Evolutionary conservation across 2,888 invertebrate species (phyloP), one percentile per base, ranked within the genome.

Genomic region (Neocrepidodera transversa): DNA sequence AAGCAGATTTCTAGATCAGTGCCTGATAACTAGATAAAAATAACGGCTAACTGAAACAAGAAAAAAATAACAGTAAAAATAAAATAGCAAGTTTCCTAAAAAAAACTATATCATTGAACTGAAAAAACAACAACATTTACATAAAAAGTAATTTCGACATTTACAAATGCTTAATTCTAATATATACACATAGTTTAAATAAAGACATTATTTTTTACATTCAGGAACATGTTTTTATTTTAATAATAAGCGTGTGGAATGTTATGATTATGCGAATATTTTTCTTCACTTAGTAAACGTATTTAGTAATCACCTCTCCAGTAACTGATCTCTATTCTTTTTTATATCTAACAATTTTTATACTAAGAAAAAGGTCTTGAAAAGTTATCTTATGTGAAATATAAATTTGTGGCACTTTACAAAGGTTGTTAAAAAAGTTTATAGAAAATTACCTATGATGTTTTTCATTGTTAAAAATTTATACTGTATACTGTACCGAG

Each of bases 211-310:
- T 70, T 70, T 69, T 45, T 67, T 74, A 76, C 75, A 75, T 70
- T 74, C 70, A 77, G 78, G 74, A 77, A 78, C 76, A 77, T 75
- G 72, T 74, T 70, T 74, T n/a, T n/a, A n/a, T 70, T 65, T 72
- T 72, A 70, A 64, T 74, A 75, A 72, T 75, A 75, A 73, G 72
- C 69, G 72, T 65, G 65, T 77, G 77, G 74, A 77, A 76, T 73
- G 76, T 74, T 65, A 64, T 57, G 59, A 60, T 61, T 60, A 49
- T 60, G 56, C 60, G 48, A 60, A 47, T 32, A 26, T 60, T 55
- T 48, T 42, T 60, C 8, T 50, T 26, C 11, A 51, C 16, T 50
- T 43, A 18, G 16, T 45, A 45, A 54, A 54, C 26, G 45, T 42
- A 60, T 43, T 30, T 28, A 36, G 16, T 36, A 32, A 54, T 20